Evolutionary conservation across 2,797 vertebrate species (phyloP), one percentile per base, ranked within the genome.

Genomic region (Myripristis jacobus): DNA sequence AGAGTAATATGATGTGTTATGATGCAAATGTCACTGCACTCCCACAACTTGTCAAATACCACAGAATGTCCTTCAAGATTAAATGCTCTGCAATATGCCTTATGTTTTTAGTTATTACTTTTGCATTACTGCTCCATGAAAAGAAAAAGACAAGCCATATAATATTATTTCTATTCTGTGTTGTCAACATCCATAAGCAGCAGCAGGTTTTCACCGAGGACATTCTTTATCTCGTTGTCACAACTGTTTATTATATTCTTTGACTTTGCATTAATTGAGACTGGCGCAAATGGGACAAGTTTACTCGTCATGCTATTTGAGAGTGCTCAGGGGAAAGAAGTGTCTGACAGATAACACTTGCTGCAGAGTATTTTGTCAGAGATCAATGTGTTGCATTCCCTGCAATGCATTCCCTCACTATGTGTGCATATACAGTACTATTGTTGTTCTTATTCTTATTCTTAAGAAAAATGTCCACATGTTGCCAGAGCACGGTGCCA

Each of bases 231-330:
- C 63, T 67, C 12, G 56, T 70, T 60, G 53, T 84, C 84, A 82
- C 56, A 77, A 65, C 24, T 70, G 57, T 70, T 81, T 75, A 73
- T 66, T 61, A 47, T 47, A 77, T 69, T 58, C 36, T 27, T 16
- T 67, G 70, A 77, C 15, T 44, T 78, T 75, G 63, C 6, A 29
- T 62, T 88, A 90, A 91, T 88, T 81, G 65, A 73, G 64, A 53
- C 47, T 78, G 83, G 60, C 75, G 24, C 80, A 87, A 92, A 63
- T 71, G 76, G 81, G 81, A 72, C 83, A 81, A 62, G 59, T 72
- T 76, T 76, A 59, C 27, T 63, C 73, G 54, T 77, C 51, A 29
- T 21, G 12, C 22, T 71, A 56, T 80, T 56, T 73, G 34, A 74
- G 59, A 25, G 27, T 50, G 43, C 38, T 43, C 8, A 1, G 13